Evolutionary conservation across 2,797 vertebrate genomes (phyloP), one percentile per base, ranked within the genome.

Genomic region (Luscinia megarhynchos): DNA sequence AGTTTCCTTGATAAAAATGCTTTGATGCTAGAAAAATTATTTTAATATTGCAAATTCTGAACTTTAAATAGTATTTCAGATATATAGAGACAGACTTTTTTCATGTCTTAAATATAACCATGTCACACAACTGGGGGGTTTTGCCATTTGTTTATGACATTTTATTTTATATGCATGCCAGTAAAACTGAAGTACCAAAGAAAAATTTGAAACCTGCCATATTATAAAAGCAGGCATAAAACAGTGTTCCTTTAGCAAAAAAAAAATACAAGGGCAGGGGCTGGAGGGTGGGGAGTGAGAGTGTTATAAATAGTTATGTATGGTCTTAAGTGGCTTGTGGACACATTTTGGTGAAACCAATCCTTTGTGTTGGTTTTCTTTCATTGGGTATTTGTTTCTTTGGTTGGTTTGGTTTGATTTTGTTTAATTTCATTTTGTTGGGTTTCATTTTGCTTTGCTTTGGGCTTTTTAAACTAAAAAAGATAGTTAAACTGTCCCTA

Each of bases 191-290:
- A 97, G 95, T 95, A 92, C 51, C 64, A 92, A 50, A 85, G 24
- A 84, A 72, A 81, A 64, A 91, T 93, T 96, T 85, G 93, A 96
- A 69, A 98, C 96, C 91, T 95, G 96, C 92, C 96, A 80, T 93
- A 97, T 97, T 97, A 98, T 94, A 98, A 97, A 97, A 96, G 97
- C 95, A 98, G 97, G 97, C 95, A 95, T 54, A 96, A 98, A 97
- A 97, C 93, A 97, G 96, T 14, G 7, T 97, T 97, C 96, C 93
- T 97, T 96, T 92, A 97, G 95, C 82, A 96, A 95, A 96, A 89
- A 89, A 95, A 89, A 97, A 55, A 30, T 13, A 79, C 0, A 1
- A 7, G 15, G 18, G 15, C 8, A 45, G 9, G 3, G 5, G 5
- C 15, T 2, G 1, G 7, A 9, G 11, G 3, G 12, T 1, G 1